Conservation (phyloP, 2,797 vertebrate species). For the Aplochiton taeniatus region DNA sequence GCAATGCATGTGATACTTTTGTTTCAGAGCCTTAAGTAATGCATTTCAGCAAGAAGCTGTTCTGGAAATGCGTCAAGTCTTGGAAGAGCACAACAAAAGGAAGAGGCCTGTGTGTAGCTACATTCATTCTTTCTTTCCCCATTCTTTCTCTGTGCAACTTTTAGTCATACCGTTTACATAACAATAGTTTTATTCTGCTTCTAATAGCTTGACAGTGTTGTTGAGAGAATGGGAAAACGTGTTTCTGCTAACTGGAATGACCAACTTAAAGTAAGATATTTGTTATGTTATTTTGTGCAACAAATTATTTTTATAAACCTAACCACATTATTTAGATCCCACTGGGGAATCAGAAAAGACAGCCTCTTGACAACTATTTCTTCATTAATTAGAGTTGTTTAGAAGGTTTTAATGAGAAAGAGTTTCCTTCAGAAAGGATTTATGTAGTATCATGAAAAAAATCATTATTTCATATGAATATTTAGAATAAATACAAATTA, state of each 20-base stretch:
- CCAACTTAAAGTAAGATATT: conserved; percentile 80
- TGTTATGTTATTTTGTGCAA: not conserved
- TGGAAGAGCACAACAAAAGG: conserved; percentile 83
- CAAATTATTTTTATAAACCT: too few relatives aligned
- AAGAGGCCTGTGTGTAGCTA: conserved; percentile 78
- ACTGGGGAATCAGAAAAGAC: too few relatives aligned
- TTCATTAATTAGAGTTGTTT: too few relatives aligned
- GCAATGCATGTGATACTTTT: conserved; percentile 1
- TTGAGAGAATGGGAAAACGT: conserved; percentile 81
- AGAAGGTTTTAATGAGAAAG: too few relatives aligned
- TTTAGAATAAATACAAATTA: too few relatives aligned
- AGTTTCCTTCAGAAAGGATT: too few relatives aligned
- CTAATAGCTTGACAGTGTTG: conserved; percentile 76
- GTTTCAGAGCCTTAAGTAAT: conserved; percentile 81
- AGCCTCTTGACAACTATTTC: too few relatives aligned
- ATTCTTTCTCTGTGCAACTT: not conserved
- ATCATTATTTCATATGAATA: too few relatives aligned
- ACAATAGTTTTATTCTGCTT: not conserved
- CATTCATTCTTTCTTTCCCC: not conserved
- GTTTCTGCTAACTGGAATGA: conserved; percentile 82
- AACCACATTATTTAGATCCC: too few relatives aligned
- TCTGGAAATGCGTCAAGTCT: conserved; percentile 76
- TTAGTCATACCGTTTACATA: not conserved
- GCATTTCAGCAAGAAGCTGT: conserved; percentile 83
- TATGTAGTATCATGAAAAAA: too few relatives aligned